Percentiles rank a stretch among this genome's conserved stretches.
These are phyloP conservation scores for Schrankia costaestrigalis DNA, from an alignment of 2,888 invertebrate species.

Conservation along the genomic window DNA sequence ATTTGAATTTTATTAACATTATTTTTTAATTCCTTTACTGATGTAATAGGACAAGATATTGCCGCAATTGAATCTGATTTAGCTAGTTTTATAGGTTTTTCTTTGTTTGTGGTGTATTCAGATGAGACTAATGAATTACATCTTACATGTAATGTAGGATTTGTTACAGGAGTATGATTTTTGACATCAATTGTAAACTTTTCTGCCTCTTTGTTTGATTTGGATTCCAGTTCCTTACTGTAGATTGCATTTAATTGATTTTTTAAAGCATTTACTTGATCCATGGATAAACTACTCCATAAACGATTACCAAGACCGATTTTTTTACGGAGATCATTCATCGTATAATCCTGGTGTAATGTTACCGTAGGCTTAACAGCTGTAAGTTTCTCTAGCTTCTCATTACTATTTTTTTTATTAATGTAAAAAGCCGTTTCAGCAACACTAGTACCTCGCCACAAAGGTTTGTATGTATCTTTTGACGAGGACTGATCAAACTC, in stretches of 20 bases:
- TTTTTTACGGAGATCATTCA: conserved; percentile 68
- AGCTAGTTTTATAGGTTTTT: conserved; percentile 57
- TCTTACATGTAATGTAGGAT: conserved; percentile 75
- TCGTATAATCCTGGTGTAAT: conserved; percentile 60
- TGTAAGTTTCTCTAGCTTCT: conserved; percentile 48
- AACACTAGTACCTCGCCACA: conserved; percentile 92
- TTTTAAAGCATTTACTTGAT: conserved; percentile 90
- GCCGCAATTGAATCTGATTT: conserved; percentile 82
- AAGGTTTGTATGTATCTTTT: conserved; percentile 88
- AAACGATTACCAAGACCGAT: conserved; percentile 86
- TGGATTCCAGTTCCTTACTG: conserved; percentile 79
- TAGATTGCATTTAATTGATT: conserved; percentile 91
- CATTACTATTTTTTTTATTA: conserved; percentile 80
- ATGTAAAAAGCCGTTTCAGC: conserved; percentile 88
- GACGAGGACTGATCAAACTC: conserved; percentile 64
- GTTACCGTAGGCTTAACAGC: conserved; percentile 47
- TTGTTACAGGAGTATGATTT: conserved; percentile 48
- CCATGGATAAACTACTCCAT: conserved; percentile 91
- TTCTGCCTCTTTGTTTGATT: conserved; percentile 57
- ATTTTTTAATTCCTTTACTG: conserved; percentile 71
- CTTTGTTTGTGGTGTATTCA: conserved; percentile 52
- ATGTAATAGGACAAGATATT: conserved; percentile 64
- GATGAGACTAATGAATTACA: conserved; percentile 80
- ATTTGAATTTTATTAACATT: conserved; percentile 75
- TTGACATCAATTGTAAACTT: conserved; percentile 84